A percentile compares a stretch with the other conserved stretches of the same genome.
phyloP scores from a whole-genome alignment of 2,888 invertebrate genomes.

The Arctia plantaginis region DNA sequence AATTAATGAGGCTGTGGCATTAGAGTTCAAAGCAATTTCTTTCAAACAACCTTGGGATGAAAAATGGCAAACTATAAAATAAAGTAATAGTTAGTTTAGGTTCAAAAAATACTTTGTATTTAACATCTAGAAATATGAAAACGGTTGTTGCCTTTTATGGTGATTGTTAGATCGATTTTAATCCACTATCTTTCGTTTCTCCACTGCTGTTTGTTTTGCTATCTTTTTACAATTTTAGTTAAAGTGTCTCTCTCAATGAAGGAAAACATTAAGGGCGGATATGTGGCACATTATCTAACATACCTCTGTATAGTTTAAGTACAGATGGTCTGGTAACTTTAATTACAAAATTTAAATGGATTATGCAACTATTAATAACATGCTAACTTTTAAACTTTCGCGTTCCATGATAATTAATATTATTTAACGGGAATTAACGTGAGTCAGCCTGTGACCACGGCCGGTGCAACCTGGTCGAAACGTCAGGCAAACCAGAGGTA shows the following conservation, averaged over 20 bases:
- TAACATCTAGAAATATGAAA: not conserved
- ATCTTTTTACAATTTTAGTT: not conserved
- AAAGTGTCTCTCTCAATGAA: not conserved
- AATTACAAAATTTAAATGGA: too few species aligned
- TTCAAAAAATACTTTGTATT: not conserved
- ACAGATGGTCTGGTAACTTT: too few species aligned
- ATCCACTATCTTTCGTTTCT: not conserved
- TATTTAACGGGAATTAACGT: too few species aligned
- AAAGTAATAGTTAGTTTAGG: not conserved
- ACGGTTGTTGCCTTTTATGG: not conserved
- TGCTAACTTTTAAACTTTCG: too few species aligned
- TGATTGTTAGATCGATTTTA: not conserved
- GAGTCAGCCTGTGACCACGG: too few species aligned
- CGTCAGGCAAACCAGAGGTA: too few species aligned
- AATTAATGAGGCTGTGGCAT: not conserved
- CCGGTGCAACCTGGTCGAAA: too few species aligned
- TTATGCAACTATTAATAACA: too few species aligned
- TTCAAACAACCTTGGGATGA: not conserved
- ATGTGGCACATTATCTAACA: not conserved
- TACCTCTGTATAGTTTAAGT: not conserved
- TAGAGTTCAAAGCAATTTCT: not conserved
- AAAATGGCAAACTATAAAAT: not conserved
- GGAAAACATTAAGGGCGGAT: not conserved
- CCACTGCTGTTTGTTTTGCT: not conserved
- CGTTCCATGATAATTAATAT: too few species aligned